These are phyloP conservation scores for Tragulus kanchil DNA, from an alignment of 2,113 vertebrate species.

Conservation along the genomic window DNA sequence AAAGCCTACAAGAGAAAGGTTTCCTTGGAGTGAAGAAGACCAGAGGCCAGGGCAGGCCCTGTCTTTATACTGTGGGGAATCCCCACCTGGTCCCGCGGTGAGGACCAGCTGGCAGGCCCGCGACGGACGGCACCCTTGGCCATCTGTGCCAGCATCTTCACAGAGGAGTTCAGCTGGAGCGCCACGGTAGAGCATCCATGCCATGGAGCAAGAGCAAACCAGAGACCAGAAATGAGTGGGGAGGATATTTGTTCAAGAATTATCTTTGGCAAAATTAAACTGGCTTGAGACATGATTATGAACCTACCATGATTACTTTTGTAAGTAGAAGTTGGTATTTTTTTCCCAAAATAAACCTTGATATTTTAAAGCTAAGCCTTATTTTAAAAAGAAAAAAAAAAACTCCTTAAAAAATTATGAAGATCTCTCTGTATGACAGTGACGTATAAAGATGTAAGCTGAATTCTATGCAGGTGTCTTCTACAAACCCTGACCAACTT, in stretches of 20 bases:
- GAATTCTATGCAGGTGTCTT: neutral
- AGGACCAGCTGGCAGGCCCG: neutral
- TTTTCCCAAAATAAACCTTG: neutral
- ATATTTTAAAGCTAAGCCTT: neutral
- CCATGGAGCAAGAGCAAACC: neutral
- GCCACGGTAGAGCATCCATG: neutral
- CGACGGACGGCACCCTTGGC: accelerated
- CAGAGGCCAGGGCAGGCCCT: neutral
- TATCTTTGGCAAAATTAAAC: neutral
- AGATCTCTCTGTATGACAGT: neutral
- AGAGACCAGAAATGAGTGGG: neutral
- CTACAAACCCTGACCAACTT: neutral
- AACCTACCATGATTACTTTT: neutral
- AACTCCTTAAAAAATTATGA: neutral
- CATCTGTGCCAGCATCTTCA: neutral
- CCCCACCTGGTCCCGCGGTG: too few species aligned
- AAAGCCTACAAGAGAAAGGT: neutral
- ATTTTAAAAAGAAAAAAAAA: neutral
- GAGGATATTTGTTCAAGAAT: neutral
- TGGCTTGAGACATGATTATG: neutral
- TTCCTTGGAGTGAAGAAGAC: neutral
- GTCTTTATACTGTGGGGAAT: neutral
- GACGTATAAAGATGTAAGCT: neutral
- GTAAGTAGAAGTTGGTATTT: neutral
- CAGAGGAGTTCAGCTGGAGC: neutral